Base-by-base conservation (phyloP, 2,888 invertebrate genomes). In the Omphaloscelis lunosa region DNA sequence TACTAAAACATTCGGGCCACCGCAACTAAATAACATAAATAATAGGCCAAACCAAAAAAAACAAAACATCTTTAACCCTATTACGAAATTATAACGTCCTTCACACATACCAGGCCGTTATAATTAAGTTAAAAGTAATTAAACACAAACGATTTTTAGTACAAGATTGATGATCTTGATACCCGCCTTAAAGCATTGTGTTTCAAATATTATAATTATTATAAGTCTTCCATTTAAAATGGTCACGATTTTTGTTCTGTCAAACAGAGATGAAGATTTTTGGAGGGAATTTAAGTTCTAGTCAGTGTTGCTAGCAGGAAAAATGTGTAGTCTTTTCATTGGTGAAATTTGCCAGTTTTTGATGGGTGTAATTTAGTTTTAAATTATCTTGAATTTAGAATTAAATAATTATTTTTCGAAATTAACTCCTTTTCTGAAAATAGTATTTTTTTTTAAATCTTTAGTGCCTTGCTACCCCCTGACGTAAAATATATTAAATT, bases 71-170 rank as follows among this genome's bases (percentile, higher is more conserved):
- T 51, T 39, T 73, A 70, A 70, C 69, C 69, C 61, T 70, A 68
- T 72, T 67, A 48, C 29, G 66, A 61, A 80, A 75, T 61, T 34
- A 76, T 72, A 58, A 69, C 23, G 66, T 61, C 81, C 69, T 85
- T 76, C 70, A 83, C 76, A 80, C 76, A 86, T 71, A 80, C 39
- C 77, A 75, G 75, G 61, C 89, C 86, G 88, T 88, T 90, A 90
- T 91, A 91, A 91, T 91, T 91, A 87, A 91, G 91, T 91, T 91
- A 90, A 90, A 88, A 89, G 86, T 88, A 91, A 92, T 92, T 92
- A 91, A 90, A 91, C 79, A 77, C 83, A 82, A 86, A 84, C 83
- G 83, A 72, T 80, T 77, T 80, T 62, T 75, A 66, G 65, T 51
- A 29, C 9, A 63, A 84, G 91, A 91, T 91, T 90, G 88, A 91